Base-by-base conservation (phyloP, 2,113 vertebrate genomes). In the Alces alces region DNA sequence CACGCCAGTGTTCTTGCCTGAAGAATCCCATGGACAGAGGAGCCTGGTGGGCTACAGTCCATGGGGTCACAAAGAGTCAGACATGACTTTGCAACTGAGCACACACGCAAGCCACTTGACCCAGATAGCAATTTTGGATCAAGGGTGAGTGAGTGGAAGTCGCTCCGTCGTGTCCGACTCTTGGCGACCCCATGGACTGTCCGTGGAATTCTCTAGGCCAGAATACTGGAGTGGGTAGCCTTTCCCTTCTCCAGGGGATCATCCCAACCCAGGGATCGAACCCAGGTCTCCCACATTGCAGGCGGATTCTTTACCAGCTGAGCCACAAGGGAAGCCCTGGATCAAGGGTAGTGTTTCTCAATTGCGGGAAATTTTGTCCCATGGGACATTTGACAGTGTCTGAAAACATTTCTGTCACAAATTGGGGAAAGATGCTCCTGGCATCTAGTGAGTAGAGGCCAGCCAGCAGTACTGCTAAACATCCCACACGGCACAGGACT, bases 131-230 rank as follows among this genome's bases (percentile, higher is more conserved):
- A 13, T 43, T 73, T 25, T 73, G 36, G 36, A 73, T 73, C 33
- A 66, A 55, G 21, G 19, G 33, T 43, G 64, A 70, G 64, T 19
- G 5, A 23, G 64, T 70, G 4, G 5, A 36, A 70, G 64, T 12
- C 1, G 2, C n/a, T 70, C 64, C 3, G n/a, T 70, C n/a, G 11
- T n/a, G 64, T 36, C 64, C 2, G 0, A 36, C n/a, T 70, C 64
- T 70, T 23, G 12, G n/a, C 8, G 21, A 23, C 19, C n/a, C 64
- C 64, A 36, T 6, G 11, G 64, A 11, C 64, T 23, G n/a, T 23
- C n/a, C 17, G 5, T 70, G 64, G n/a, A 36, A 23, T 70, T 23
- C n/a, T 70, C 64, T 19, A 36, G 19, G n/a, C 64, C 64, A 70
- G 64, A 70, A 12, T 36, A n/a, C 19, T 70, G n/a, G 64, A 70